A percentile compares a stretch with the other conserved stretches of the same genome.
Conservation (phyloP, 1,140 invertebrate species). For the Ceratina japonica region DNA sequence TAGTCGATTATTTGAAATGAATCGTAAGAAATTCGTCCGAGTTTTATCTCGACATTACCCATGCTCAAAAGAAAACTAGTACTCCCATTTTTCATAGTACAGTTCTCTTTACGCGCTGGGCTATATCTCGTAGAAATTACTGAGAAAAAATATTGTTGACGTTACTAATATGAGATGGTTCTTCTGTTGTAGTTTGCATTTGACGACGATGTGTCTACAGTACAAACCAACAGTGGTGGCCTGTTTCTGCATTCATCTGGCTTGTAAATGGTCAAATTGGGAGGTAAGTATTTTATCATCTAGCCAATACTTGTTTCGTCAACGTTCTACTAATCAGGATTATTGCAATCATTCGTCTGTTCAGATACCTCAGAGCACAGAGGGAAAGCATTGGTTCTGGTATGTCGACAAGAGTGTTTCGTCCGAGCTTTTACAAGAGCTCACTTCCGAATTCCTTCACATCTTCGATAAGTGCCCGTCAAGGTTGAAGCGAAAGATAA, state of each 20-base stretch:
- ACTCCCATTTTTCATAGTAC: slow-evolving; percentile 45
- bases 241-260: slow-evolving; percentile 97
- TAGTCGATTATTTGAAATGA: slow-evolving; percentile 19
- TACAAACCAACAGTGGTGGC: slow-evolving; percentile 97
- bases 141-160: not conserved
- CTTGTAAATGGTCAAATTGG: slow-evolving; percentile 98
- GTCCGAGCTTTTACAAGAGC: slow-evolving; percentile 88
- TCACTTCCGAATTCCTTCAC: slow-evolving; percentile 91
- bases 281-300: slow-evolving; percentile 83
- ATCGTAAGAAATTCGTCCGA: slow-evolving; percentile 41
- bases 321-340: not conserved
- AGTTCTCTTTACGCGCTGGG: slow-evolving; percentile 51
- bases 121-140: slow-evolving; percentile 43
- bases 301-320: not conserved
- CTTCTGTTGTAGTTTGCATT: slow-evolving; percentile 88
- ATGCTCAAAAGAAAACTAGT: slow-evolving; percentile 44
- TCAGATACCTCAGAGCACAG: slow-evolving; percentile 92
- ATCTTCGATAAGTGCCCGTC: slow-evolving; percentile 96
- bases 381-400: slow-evolving; percentile 96
- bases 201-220: slow-evolving; percentile 98
- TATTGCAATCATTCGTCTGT: slow-evolving; percentile 5
- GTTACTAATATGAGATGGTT: slow-evolving; percentile 49
- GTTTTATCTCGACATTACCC: slow-evolving; percentile 45
- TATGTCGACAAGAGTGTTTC: slow-evolving; percentile 95
- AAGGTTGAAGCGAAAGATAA: slow-evolving; percentile 92